Percentiles rank a stretch among this genome's conserved stretches.
These are phyloP conservation scores for Psilopsiagon aurifrons DNA, from an alignment of 2,113 vertebrate genomes.

Conservation along the genomic window DNA sequence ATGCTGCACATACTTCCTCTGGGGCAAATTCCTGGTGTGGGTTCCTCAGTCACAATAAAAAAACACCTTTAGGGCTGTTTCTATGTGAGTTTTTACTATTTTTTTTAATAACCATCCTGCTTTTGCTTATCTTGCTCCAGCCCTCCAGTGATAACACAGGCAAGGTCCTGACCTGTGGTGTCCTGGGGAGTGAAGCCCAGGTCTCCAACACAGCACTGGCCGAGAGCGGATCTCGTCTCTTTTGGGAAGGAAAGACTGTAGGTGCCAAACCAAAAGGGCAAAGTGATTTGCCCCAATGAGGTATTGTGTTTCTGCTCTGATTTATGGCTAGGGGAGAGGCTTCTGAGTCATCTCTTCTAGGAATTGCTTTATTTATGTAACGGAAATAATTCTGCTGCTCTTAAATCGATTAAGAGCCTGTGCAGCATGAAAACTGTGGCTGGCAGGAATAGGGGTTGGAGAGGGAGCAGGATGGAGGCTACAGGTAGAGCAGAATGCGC, in stretches of 20 bases:
- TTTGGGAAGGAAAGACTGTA: background rate
- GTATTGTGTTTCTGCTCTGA: background rate
- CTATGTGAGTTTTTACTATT: background rate
- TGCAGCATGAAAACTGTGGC: rapidly evolving
- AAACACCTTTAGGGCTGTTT: background rate
- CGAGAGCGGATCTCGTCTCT: background rate
- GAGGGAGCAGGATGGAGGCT: background rate
- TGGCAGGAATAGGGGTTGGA: background rate
- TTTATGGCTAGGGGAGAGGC: background rate
- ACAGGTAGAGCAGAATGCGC: rapidly evolving
- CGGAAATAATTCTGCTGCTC: background rate
- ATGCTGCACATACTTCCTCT: conserved; percentile 6
- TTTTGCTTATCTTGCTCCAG: background rate
- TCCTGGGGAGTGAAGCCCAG: background rate
- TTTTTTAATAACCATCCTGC: background rate
- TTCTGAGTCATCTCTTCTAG: background rate
- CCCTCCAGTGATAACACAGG: conserved; percentile 10
- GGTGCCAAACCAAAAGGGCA: conserved; percentile 16
- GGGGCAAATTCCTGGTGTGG: background rate
- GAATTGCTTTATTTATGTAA: background rate
- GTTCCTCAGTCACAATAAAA: background rate
- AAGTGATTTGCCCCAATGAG: background rate
- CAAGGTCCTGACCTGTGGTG: background rate
- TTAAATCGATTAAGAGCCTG: background rate
- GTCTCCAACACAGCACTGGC: rapidly evolving